Evolutionary conservation across 2,113 vertebrate species (phyloP), one percentile per base, ranked within the genome.

Genomic region (Choloepus hoffmanni): DNA sequence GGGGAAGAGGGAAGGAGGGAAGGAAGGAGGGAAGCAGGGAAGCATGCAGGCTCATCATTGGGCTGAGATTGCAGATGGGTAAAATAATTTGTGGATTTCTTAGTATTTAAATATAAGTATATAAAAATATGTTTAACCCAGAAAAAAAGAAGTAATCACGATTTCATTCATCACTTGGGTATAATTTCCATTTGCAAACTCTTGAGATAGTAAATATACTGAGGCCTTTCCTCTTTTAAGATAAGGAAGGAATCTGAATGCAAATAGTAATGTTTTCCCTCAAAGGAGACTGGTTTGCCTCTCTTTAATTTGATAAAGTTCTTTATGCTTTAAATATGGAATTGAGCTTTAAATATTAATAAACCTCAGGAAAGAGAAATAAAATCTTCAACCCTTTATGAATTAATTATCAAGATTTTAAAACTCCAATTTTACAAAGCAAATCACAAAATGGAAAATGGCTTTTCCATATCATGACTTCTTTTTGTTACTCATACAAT

Each of bases 321-420:
- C 83, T 96, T 94, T 97, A 83, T 92, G 95, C 85, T 94, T 96
- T 89, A 94, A 79, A 91, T 85, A 62, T 18, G 92, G 89, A 96
- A 73, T 94, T 7, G 6, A 26, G 33, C 55, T 96, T 97, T 97
- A 93, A 97, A 96, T 97, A 97, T 98, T 97, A 97, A 97, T 96
- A 95, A 85, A 93, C 85, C 40, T 95, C 90, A 95, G 81, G 92
- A 96, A 90, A 84, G 24, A 78, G 40, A 72, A 95, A 94, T 92
- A 68, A 97, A 92, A 97, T 96, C 68, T 67, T 96, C 94, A 93
- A 92, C 91, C 55, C 79, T 86, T 95, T 90, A 91, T 97, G 91
- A 97, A 97, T 97, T 97, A 97, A 97, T 96, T 97, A 96, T 95
- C 43, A 62, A 78, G 85, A 65, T 96, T 97, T 97, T 81, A 76